These are phyloP conservation scores for Leptinotarsa defecta DNA, from an alignment of 1,140 invertebrate genomes.

Conservation along the genomic window DNA sequence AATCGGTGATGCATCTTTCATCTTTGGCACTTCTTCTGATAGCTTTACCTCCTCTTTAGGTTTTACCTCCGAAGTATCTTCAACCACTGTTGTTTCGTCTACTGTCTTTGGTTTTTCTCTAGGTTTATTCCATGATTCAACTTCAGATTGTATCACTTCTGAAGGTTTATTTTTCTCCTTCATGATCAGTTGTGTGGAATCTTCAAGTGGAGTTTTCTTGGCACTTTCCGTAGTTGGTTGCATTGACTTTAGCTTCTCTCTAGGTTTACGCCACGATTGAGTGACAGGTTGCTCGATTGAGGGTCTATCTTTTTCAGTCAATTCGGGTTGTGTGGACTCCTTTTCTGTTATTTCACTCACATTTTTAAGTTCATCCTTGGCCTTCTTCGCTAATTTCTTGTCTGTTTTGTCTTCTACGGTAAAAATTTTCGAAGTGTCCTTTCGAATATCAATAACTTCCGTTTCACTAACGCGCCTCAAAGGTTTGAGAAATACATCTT, in stretches of 20 bases:
- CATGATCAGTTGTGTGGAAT: not conserved
- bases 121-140: not conserved
- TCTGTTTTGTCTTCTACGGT: constrained; percentile 19
- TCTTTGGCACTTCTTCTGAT: not conserved
- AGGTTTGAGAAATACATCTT: constrained; percentile 52
- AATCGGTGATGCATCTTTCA: not conserved
- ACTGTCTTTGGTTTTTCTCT: not conserved
- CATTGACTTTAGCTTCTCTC: not conserved
- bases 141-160: not conserved
- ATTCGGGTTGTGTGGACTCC: not conserved
- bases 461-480: constrained; percentile 40
- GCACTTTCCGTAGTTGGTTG: not conserved
- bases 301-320: constrained; percentile 27
- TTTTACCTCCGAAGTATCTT: not conserved
- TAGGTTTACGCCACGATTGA: constrained; percentile 33
- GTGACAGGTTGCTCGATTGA: constrained; percentile 20
- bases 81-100: not conserved
- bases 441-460: not conserved
- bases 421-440: not conserved
- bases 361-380: constrained; percentile 8
- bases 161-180: not conserved
- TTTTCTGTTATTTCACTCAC: constrained; percentile 10
- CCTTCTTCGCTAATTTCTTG: constrained; percentile 20
- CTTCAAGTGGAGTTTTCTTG: not conserved
- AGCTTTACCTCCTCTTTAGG: no score